phyloP scores from a whole-genome alignment of 2,113 vertebrate species.

The Hippopotamus amphibius region DNA sequence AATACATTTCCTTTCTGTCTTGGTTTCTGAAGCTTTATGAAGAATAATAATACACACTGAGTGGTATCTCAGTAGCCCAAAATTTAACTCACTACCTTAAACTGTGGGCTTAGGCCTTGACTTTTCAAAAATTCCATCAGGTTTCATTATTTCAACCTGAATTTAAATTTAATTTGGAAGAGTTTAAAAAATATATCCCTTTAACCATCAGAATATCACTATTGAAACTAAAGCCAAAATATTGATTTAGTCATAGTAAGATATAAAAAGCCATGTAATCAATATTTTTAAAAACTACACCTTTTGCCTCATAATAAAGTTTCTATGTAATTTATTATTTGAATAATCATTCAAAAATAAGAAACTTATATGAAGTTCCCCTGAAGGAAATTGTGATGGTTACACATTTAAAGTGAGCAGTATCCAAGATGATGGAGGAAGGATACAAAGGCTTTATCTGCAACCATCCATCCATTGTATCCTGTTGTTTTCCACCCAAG shows the following conservation, averaged over 20 bases:
- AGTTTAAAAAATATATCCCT: background rate
- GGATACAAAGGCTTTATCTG: background rate
- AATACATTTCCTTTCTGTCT: background rate
- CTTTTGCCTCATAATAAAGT: background rate
- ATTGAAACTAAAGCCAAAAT: background rate
- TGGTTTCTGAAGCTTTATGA: background rate
- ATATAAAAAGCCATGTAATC: background rate
- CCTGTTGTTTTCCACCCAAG: background rate
- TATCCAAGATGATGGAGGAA: background rate
- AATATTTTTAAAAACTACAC: constrained; percentile 37
- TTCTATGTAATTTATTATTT: constrained; percentile 18
- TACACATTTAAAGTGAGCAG: background rate
- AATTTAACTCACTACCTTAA: background rate
- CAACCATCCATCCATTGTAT: background rate
- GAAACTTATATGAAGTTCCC: background rate
- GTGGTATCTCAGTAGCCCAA: background rate
- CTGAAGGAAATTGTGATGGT: background rate
- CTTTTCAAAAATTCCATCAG: background rate
- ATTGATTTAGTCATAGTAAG: background rate
- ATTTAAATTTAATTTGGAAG: constrained; percentile 27
- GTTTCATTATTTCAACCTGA: constrained; percentile 28
- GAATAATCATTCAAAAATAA: constrained; percentile 13
- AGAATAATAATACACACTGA: background rate
- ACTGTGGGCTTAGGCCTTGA: background rate
- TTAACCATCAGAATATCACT: background rate